Conservation (phyloP, 2,797 vertebrate species). For the Oreortyx pictus region DNA sequence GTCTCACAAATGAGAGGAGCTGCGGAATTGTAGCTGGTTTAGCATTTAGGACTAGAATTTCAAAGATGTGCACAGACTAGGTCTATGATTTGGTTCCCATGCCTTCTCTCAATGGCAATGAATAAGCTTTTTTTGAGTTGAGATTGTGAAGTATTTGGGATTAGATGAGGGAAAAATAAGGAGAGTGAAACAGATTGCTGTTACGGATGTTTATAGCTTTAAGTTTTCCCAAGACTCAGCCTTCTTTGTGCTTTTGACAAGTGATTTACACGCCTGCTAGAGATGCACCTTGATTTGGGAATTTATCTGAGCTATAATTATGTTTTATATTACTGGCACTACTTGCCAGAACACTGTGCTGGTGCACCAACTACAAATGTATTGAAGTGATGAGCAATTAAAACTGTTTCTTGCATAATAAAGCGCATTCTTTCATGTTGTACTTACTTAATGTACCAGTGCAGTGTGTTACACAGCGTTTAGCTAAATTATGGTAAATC, state of each 20-base stretch:
- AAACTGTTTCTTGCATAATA: conserved; percentile 36
- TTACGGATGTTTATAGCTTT: background rate
- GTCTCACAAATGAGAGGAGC: background rate
- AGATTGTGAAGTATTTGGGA: background rate
- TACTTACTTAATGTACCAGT: conserved; percentile 36
- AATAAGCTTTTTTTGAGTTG: background rate
- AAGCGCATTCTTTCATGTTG: conserved; percentile 32
- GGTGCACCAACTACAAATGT: background rate
- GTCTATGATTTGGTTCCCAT: background rate
- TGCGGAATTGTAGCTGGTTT: conserved; percentile 1
- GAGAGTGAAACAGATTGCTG: background rate
- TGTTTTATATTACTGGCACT: background rate
- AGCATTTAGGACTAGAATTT: background rate
- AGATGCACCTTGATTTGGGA: background rate
- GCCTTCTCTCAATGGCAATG: background rate
- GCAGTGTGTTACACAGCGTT: background rate
- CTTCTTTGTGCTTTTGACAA: background rate
- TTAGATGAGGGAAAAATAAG: background rate
- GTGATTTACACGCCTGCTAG: conserved; percentile 28
- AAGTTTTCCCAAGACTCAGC: background rate
- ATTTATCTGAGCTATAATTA: conserved; percentile 21
- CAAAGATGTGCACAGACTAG: background rate
- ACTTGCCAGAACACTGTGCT: background rate
- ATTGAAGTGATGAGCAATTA: conserved; percentile 37
- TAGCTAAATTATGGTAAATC: conserved; percentile 61